phyloP scores from a whole-genome alignment of 2,113 vertebrate genomes.

The Deroptyus accipitrinus region DNA sequence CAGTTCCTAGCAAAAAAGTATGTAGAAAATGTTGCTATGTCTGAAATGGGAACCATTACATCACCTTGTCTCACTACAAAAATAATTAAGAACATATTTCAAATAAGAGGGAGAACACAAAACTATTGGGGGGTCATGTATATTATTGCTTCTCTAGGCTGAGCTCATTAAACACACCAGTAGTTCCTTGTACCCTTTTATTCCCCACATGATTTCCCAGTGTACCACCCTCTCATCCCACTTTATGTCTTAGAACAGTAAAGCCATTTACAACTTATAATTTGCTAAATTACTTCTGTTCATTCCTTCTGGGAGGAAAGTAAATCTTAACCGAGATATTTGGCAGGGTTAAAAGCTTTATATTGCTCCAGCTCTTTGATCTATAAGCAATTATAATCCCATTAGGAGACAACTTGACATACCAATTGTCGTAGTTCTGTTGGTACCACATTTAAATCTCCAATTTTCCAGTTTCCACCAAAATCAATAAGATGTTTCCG shows the following conservation, averaged over 20 bases:
- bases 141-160: not conserved
- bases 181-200: not conserved
- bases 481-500: not conserved
- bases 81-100: not conserved
- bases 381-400: not conserved
- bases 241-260: not conserved
- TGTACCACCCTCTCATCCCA: not conserved
- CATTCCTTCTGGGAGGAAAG: not conserved
- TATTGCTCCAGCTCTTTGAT: not conserved
- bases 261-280: not conserved
- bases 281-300: slow-evolving; percentile 16
- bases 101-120: not conserved
- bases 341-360: not conserved
- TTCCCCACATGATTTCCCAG: not conserved
- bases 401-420: not conserved
- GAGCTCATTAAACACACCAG: not conserved
- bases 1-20: not conserved
- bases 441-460: not conserved
- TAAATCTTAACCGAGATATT: not conserved
- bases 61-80: not conserved
- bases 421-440: not conserved
- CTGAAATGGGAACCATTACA: not conserved
- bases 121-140: not conserved
- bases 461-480: not conserved
- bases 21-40: not conserved